These are phyloP conservation scores for Drosophila emarginata DNA, from an alignment of 2,888 invertebrate genomes.

Conservation along the genomic window DNA sequence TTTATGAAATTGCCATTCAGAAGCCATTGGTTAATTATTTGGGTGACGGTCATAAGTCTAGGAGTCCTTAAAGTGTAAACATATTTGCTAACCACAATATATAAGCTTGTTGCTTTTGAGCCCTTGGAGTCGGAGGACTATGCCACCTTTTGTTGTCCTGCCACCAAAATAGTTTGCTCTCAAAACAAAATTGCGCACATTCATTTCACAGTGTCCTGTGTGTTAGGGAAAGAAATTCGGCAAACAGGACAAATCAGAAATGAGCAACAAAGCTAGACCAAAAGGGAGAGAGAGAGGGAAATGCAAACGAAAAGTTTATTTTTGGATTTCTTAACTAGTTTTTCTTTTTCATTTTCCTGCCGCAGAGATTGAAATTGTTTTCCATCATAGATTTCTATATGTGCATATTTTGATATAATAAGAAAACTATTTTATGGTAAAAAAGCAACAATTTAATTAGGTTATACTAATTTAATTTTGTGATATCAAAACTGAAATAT, in stretches of 20 bases:
- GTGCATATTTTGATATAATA: no score
- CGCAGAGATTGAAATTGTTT: not conserved
- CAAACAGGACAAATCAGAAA: slow-evolving; percentile 1
- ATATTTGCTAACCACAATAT: slow-evolving; percentile 4
- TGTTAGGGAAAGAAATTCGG: not conserved
- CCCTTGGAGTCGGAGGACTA: not conserved
- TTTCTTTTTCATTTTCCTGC: not conserved
- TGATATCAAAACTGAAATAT: no score
- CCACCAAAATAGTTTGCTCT: slow-evolving; percentile 18
- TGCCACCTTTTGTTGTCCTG: not conserved
- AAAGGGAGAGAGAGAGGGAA: not conserved
- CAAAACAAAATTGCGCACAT: slow-evolving; percentile 55
- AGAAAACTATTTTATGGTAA: no score
- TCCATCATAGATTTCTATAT: no score
- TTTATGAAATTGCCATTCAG: not conserved
- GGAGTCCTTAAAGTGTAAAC: slow-evolving; percentile 4
- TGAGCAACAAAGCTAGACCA: not conserved
- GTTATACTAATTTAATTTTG: no score
- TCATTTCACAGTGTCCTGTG: slow-evolving; percentile 45
- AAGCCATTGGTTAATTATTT: not conserved
- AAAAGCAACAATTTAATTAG: not conserved
- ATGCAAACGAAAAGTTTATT: not conserved
- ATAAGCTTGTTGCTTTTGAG: not conserved
- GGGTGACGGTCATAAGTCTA: not conserved
- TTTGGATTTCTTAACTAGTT: not conserved